These are phyloP conservation scores for Cercocebus atys DNA, from an alignment of 2,113 vertebrate species.

Conservation along the genomic window DNA sequence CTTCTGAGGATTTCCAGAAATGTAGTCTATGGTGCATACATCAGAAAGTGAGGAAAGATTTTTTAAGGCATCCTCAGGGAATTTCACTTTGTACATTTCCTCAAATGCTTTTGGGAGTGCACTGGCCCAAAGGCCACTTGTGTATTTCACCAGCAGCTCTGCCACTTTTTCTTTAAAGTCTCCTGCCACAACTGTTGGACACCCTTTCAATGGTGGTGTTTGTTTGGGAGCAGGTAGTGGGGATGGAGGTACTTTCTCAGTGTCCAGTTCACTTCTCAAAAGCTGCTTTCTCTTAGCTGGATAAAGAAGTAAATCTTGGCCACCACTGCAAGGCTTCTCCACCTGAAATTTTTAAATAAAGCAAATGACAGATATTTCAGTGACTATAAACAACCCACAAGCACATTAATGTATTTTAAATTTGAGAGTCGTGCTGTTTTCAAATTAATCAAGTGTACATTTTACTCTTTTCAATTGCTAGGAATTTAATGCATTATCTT, in stretches of 20 bases:
- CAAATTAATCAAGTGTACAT: neutral
- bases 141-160: slow-evolving; percentile 90
- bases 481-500: neutral
- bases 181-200: slow-evolving; percentile 39
- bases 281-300: slow-evolving; percentile 82
- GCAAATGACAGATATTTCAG: slow-evolving; percentile 49
- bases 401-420: slow-evolving; percentile 3
- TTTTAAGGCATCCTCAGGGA: slow-evolving; percentile 88
- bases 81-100: slow-evolving; percentile 88
- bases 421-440: slow-evolving; percentile 22
- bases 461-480: slow-evolving; percentile 6
- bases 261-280: slow-evolving; percentile 59
- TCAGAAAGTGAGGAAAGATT: slow-evolving; percentile 89
- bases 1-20: slow-evolving; percentile 87
- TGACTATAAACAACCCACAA: slow-evolving; percentile 32
- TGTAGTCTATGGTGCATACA: slow-evolving; percentile 89
- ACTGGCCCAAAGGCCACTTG: slow-evolving; percentile 91
- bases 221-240: slow-evolving; percentile 71
- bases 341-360: slow-evolving; percentile 84
- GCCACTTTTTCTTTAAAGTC: slow-evolving; percentile 88
- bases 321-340: slow-evolving; percentile 84
- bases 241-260: slow-evolving; percentile 73
- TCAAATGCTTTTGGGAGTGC: slow-evolving; percentile 92
- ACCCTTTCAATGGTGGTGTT: slow-evolving; percentile 45
- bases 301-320: slow-evolving; percentile 88